Conservation (phyloP, 2,888 invertebrate species). For the Frankliniella intonsa region DNA sequence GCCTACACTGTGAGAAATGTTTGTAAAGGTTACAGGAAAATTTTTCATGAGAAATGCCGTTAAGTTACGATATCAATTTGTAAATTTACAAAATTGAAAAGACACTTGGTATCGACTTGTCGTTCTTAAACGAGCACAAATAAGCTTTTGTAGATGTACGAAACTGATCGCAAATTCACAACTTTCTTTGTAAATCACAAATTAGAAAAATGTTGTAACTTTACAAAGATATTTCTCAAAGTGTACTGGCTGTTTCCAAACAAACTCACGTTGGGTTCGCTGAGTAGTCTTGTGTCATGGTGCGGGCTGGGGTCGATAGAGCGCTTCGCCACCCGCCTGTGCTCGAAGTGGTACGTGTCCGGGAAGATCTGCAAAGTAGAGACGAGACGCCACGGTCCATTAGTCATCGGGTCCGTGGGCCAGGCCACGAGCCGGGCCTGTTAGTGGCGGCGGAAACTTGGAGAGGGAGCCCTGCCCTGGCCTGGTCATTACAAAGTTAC, state of each 20-base stretch:
- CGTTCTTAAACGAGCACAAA: too few species aligned
- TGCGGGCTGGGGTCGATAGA: conserved; percentile 65
- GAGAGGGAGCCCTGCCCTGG: neutral
- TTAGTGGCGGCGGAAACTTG: neutral
- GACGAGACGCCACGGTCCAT: neutral
- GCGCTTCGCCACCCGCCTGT: conserved; percentile 71
- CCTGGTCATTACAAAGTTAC: too few species aligned
- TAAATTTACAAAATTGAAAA: too few species aligned
- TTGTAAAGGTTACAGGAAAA: too few species aligned
- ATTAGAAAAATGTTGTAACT: conserved; percentile 20
- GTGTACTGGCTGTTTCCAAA: conserved; percentile 23
- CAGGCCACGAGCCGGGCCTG: too few species aligned
- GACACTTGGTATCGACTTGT: too few species aligned
- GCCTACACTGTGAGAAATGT: too few species aligned
- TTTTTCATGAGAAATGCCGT: too few species aligned
- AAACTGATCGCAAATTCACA: neutral
- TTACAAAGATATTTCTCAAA: too few species aligned
- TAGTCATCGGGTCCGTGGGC: neutral
- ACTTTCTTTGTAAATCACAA: too few species aligned
- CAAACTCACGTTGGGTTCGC: conserved; percentile 65
- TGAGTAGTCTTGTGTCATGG: conserved; percentile 65
- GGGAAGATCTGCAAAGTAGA: conserved; percentile 70
- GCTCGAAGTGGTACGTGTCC: conserved; percentile 81
- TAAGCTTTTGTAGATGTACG: neutral
- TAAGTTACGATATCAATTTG: too few species aligned